Base-by-base conservation (phyloP, 2,797 vertebrate species). In the Channallabes apus region DNA sequence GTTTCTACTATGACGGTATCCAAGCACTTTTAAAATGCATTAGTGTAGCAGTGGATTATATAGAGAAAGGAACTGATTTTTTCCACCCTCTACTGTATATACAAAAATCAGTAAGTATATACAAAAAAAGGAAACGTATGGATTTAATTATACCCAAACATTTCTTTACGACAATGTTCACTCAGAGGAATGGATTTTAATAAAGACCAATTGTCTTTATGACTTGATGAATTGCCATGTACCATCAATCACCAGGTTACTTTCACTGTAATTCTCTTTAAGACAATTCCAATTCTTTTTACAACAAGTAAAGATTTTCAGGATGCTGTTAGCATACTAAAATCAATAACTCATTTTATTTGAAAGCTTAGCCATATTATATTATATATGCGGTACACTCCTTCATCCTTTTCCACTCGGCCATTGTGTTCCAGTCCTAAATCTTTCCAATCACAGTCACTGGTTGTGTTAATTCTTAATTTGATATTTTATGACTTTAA, bases 391-490 rank as follows among this genome's bases (percentile, higher is more conserved):
- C 12, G 51, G 24, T 68, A 22, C 32, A 29, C 32, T 18, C 20
- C 3, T 69, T 24, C 51, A 41, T 58, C 22, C 20, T 61, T 75
- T 85, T 90, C 78, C 86, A 85, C 87, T 77, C 56, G 62, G 17
- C 88, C 64, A 78, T 22, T 24, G 51, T 27, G 27, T 38, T 67
- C 27, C 77, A 38, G 82, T 78, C 68, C 38, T 29, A 51, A 18
- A 77, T 87, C 76, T 84, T 67, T 67, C 72, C 87, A 64, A 82
- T 86, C 89, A 73, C 22, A 71, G 85, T 89, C 87, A 85, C 5
- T 41, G 58, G 8, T 62, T 24, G 1, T 24, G 59, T 56, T 35
- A 11, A 91, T 88, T 92, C 93, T 88, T 81, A 89, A 22, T 15
- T 91, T 6, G 2, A 58, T 32, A 32, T 32, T 22, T 35, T 59